These are phyloP conservation scores for Tetranychus urticae DNA, from an alignment of 1,140 invertebrate species.

Conservation along the genomic window DNA sequence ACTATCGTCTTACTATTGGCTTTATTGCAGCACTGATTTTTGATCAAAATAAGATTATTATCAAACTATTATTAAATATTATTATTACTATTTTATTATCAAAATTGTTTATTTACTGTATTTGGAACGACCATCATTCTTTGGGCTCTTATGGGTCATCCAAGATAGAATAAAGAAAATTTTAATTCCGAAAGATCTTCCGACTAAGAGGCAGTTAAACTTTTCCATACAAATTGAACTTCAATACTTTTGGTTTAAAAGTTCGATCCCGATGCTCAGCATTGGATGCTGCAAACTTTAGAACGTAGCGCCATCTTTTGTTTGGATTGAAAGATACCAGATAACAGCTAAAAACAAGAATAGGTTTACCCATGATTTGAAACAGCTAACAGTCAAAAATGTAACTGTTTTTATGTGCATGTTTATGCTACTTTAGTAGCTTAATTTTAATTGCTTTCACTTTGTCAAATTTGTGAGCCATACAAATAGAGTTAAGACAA, in stretches of 20 bases:
- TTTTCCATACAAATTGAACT: background rate
- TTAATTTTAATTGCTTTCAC: background rate
- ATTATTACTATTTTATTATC: background rate
- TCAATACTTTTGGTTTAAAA: background rate
- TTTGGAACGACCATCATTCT: background rate
- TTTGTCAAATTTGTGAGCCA: background rate
- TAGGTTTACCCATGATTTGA: no score
- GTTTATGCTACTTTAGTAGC: background rate
- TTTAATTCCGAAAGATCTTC: background rate
- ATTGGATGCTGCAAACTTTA: background rate
- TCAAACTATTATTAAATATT: background rate
- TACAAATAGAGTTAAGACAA: background rate
- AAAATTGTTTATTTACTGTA: background rate
- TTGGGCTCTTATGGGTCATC: background rate
- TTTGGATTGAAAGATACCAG: no score
- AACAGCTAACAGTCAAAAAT: no score
- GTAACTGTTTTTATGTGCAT: background rate
- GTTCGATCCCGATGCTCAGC: background rate
- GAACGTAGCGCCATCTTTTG: no score
- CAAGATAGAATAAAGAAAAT: background rate
- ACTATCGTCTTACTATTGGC: no score
- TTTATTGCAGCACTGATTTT: no score
- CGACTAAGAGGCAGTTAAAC: no score
- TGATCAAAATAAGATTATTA: background rate
- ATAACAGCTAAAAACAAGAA: no score